Evolutionary conservation across 2,113 vertebrate genomes (phyloP).

Genomic region (Spermophilus dauricus): DNA sequence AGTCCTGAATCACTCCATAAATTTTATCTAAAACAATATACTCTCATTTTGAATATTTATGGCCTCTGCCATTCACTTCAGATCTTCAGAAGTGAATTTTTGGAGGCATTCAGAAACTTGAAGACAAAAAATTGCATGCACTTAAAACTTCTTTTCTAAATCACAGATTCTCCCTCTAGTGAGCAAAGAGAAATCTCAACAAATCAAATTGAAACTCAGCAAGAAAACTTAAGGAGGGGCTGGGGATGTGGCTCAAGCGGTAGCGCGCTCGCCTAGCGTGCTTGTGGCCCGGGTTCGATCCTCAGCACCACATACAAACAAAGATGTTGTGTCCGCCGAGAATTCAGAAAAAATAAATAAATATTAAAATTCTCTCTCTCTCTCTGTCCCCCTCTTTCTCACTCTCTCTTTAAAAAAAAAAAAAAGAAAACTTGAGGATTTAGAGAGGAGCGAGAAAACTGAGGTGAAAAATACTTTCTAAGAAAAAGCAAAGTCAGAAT

Average conservation of each 20-base stretch:
- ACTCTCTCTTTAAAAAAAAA: too few species aligned
- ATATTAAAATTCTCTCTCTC: too few species aligned
- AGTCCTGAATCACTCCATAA: conserved; percentile 62
- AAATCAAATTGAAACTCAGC: conserved; percentile 79
- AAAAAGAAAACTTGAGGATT: too few species aligned
- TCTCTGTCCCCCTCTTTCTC: too few species aligned
- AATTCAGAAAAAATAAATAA: too few species aligned
- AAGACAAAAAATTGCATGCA: conserved; percentile 79
- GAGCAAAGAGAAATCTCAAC: conserved; percentile 83
- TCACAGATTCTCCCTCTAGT: conserved; percentile 69
- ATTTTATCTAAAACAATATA: conserved; percentile 73
- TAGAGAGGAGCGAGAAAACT: conserved; percentile 80
- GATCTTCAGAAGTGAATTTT: conserved; percentile 85
- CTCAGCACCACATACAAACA: too few species aligned
- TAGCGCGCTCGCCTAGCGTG: too few species aligned
- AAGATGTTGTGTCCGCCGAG: too few species aligned
- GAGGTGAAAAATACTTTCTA: conserved; percentile 82
- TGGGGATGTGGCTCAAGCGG: too few species aligned
- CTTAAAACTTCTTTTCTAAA: conserved; percentile 76
- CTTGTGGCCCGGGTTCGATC: too few species aligned
- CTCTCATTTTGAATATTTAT: conserved; percentile 69
- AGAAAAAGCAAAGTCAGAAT: not conserved
- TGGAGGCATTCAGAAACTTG: conserved; percentile 86
- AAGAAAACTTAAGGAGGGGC: conserved; percentile 82
- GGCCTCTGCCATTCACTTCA: conserved; percentile 82